These are phyloP conservation scores for Fissipunctia ypsillon DNA, from an alignment of 2,888 invertebrate species.

Conservation along the genomic window DNA sequence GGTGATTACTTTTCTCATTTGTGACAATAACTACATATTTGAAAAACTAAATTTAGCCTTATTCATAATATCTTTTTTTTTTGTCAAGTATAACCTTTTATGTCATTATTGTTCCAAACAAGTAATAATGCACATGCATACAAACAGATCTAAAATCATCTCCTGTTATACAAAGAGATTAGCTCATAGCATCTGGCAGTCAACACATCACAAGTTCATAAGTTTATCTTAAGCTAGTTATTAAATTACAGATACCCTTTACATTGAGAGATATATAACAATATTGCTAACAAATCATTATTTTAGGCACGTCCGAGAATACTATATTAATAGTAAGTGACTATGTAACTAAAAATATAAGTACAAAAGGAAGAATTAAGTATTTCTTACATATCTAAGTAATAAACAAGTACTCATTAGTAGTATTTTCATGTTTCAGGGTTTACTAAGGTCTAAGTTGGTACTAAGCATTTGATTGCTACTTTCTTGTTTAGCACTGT, in stretches of 20 bases:
- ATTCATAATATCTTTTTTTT: conserved; percentile 19
- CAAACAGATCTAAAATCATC: conserved; percentile 67
- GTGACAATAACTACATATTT: conserved; percentile 54
- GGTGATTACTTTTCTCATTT: conserved; percentile 58
- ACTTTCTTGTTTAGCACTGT: conserved; percentile 84
- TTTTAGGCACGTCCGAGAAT: conserved; percentile 88
- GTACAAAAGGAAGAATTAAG: conserved; percentile 88
- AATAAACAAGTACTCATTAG: conserved; percentile 70
- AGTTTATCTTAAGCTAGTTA: conserved; percentile 66
- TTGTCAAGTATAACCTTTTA: background rate
- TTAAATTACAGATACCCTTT: conserved; percentile 69
- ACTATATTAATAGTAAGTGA: conserved; percentile 80
- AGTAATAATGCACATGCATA: conserved; percentile 59
- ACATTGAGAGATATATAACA: conserved; percentile 73
- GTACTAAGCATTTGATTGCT: conserved; percentile 77
- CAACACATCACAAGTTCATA: conserved; percentile 63
- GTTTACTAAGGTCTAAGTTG: conserved; percentile 81
- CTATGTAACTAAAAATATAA: conserved; percentile 82
- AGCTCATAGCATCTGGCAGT: conserved; percentile 63
- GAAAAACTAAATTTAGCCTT: conserved; percentile 1
- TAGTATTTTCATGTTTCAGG: conserved; percentile 73
- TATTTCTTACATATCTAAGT: conserved; percentile 80
- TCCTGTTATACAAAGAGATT: conserved; percentile 52
- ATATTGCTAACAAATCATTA: conserved; percentile 83
- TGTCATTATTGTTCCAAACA: conserved; percentile 59